These are phyloP conservation scores for Pseudolycoriella hygida DNA, from an alignment of 2,888 invertebrate genomes.

Conservation along the genomic window DNA sequence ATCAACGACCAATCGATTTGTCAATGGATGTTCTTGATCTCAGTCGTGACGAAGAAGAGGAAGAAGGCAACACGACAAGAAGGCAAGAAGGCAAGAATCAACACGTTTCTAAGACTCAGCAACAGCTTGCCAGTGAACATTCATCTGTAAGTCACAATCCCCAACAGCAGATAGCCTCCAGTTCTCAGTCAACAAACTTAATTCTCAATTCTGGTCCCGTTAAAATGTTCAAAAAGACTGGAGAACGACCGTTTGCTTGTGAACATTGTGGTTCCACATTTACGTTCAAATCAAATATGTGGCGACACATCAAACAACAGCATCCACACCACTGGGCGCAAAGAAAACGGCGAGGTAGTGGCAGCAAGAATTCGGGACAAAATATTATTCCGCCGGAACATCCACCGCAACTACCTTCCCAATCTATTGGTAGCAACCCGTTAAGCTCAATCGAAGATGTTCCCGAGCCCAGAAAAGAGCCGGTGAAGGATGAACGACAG, in stretches of 20 bases:
- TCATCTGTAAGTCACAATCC: conserved; percentile 23
- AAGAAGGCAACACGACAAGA: conserved; percentile 7
- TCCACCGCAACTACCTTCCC: background rate
- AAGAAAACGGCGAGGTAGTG: conserved; percentile 35
- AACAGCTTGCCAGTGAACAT: conserved; percentile 42
- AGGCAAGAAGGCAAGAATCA: conserved; percentile 35
- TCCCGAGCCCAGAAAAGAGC: conserved; percentile 20
- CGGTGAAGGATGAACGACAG: conserved; percentile 34
- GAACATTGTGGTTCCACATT: conserved; percentile 81
- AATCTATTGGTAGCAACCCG: conserved; percentile 5
- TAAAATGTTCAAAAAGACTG: conserved; percentile 82
- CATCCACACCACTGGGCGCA: conserved; percentile 83
- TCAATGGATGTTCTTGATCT: conserved; percentile 68
- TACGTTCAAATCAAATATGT: conserved; percentile 86
- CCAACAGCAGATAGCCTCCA: conserved; percentile 10
- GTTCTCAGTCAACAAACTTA: conserved; percentile 13
- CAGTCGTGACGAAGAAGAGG: conserved; percentile 38
- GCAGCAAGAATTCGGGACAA: conserved; percentile 9
- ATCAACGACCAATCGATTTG: conserved; percentile 49
- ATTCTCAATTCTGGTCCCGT: conserved; percentile 35
- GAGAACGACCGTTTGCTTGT: conserved; percentile 79
- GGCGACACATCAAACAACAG: conserved; percentile 83
- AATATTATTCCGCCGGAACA: background rate
- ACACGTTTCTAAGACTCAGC: conserved; percentile 43
- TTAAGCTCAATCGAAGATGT: conserved; percentile 25